These are phyloP conservation scores for Papilio xuthus DNA, from an alignment of 1,140 invertebrate genomes.

Conservation along the genomic window DNA sequence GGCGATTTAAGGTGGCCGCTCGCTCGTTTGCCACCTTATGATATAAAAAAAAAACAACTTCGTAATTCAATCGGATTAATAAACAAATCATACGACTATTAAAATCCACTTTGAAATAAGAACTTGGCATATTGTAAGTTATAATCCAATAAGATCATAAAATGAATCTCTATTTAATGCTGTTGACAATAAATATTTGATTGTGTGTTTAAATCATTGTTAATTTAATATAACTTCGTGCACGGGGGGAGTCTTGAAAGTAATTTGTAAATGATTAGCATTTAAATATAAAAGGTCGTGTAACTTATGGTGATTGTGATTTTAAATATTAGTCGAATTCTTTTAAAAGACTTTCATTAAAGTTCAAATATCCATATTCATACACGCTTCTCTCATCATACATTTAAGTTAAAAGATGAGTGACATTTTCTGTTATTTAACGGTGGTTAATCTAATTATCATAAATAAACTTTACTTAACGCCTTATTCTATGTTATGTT, in stretches of 20 bases:
- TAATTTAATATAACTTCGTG: conserved; percentile 21
- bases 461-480: background rate
- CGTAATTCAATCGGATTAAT: background rate
- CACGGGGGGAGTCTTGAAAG: conserved; percentile 20
- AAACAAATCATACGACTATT: background rate
- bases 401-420: background rate
- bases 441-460: background rate
- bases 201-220: conserved; percentile 19
- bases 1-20: no score
- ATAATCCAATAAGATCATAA: conserved; percentile 22
- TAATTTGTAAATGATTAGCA: conserved; percentile 23
- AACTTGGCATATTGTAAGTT: background rate
- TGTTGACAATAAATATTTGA: conserved; percentile 20
- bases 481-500: no score
- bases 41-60: background rate
- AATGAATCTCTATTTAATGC: conserved; percentile 21
- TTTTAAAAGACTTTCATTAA: background rate
- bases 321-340: background rate
- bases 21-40: no score
- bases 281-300: conserved; percentile 15
- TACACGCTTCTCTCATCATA: no score
- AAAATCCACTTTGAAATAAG: background rate
- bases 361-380: background rate
- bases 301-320: background rate
- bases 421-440: background rate